Base-by-base conservation (phyloP, 2,113 vertebrate genomes). In the Ondatra zibethicus region DNA sequence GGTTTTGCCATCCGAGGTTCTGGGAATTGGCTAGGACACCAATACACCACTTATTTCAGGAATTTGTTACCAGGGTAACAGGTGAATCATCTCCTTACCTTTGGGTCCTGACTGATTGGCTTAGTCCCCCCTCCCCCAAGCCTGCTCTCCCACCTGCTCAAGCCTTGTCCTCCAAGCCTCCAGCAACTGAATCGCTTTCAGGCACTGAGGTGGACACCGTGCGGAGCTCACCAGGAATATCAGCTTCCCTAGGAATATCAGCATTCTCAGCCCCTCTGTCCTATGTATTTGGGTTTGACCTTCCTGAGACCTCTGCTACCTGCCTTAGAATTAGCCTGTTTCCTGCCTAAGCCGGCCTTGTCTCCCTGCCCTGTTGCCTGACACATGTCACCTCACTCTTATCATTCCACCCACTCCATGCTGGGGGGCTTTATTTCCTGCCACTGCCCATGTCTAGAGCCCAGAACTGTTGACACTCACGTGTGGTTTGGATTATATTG, bases 401-500 rank as follows among this genome's bases (percentile, higher is more conserved):
- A 27, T 12, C 42, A 2, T 11, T 47, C n/a, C 73, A 21, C 17
- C 9, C 14, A 31, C 72, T 81, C 16, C 3, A 0, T 63, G 11
- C 65, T 9, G 19, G 36, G 36, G 68, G 68, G 36, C 50, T 72
- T 72, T 39, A 12, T 27, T 88, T 33, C 12, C 65, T 58, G 50
- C n/a, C 13, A 9, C 7, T 58, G 39, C 5, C 7, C 13, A 31
- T 2, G 31, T 45, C 14, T 16, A 29, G 70, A 55, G 88, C 17
- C 42, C 11, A 1, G 42, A 50, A 68, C 21, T 50, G 17, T 36
- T 29, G 36, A 27, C 68, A 29, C 5, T 27, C n/a, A 42, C 7
- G 0, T 2, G 6, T 47, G 14, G 19, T 39, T 0, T 3, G 58
- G 27, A 52, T n/a, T 16, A 42, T 0, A 21, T 21, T 16, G 29